Base-by-base conservation (phyloP, 2,797 vertebrate genomes). In the Anniella stebbinsi region DNA sequence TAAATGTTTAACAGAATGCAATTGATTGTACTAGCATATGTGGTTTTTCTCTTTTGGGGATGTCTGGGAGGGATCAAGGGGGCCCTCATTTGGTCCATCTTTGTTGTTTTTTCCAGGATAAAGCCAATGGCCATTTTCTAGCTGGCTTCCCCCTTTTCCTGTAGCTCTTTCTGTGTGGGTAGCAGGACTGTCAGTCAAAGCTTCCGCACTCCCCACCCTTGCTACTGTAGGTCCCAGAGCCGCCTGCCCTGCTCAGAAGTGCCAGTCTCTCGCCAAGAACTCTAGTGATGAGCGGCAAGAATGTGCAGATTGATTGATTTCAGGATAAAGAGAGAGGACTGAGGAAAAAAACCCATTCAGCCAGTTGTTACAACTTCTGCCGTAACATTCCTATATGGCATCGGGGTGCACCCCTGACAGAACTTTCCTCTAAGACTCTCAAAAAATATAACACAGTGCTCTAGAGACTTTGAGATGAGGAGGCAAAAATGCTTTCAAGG, bases 101-200 rank as follows among this genome's bases (percentile, higher is more conserved):
- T 89, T 97, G 94, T 97, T 95, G 86, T 95, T 96, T 96, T 97
- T 96, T 95, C 92, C 95, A 97, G 97, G 96, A 95, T 94, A 97
- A 97, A 97, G 92, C 94, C 95, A 96, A 96, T 97, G 92, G 95
- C 92, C 91, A 89, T 92, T 96, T 97, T 94, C 93, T 97, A 95
- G 95, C 92, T 95, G 95, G 84, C 93, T 94, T 60, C 36, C 92
- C 93, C 88, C 91, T 41, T 91, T 78, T 69, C 75, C 93, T 91
- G 83, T 96, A 97, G 96, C 95, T 92, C 84, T 96, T 96, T 93
- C 90, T 96, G 85, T 91, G 86, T 96, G 96, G 81, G 93, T 95
- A 97, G 94, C 93, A 94, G 95, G 96, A 95, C 94, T 95, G 86
- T 96, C 96, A 96, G 94, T 95, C 93, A 93, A 93, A 94, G 90